Base-by-base conservation (phyloP, 2,888 invertebrate genomes). In the Petrophora chlorosata region DNA sequence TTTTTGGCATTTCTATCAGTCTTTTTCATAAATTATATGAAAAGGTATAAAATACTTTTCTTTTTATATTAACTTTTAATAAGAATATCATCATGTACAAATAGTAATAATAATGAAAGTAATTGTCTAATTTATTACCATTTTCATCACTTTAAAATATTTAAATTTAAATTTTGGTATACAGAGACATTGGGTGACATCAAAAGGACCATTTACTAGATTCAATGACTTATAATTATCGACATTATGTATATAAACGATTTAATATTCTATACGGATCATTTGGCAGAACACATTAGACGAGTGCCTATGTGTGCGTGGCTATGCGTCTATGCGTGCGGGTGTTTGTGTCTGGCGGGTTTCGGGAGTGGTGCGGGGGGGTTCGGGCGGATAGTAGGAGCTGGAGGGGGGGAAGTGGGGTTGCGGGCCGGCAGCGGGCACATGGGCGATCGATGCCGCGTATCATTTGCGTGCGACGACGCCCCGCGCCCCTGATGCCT, bases 241-340 rank as follows among this genome's bases (percentile, higher is more conserved):
- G 23, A 32, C 12, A 22, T 36, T 12, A 15, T 13, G 39, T 62
- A 58, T 26, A 51, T 69, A 67, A 65, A 69, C 65, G 67, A 73
- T 68, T 76, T 76, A 74, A 70, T 85, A 84, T 85, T 82, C 80
- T 71, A 56, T 63, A 68, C 78, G 82, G 86, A 80, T 87, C 86
- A 88, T 88, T 88, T 86, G 87, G 82, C 84, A 82, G 81, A 77
- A 84, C 85, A 85, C 85, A 82, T 83, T 84, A 83, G 82, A 81
- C 70, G 69, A 58, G 67, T 58, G 65, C 67, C 67, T 60, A 69
- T 69, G 78, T 71, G 77, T 75, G 79, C 72, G 82, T 77, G 82
- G 33, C 32, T 76, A 76, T 70, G 57, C 43, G 49, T 50, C 42
- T 49, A 74, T 75, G 77, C 74, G 81, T 77, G 73, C 68, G 72